These are phyloP conservation scores for Sinonovacula constricta DNA, from an alignment of 1,140 invertebrate genomes.

Conservation along the genomic window DNA sequence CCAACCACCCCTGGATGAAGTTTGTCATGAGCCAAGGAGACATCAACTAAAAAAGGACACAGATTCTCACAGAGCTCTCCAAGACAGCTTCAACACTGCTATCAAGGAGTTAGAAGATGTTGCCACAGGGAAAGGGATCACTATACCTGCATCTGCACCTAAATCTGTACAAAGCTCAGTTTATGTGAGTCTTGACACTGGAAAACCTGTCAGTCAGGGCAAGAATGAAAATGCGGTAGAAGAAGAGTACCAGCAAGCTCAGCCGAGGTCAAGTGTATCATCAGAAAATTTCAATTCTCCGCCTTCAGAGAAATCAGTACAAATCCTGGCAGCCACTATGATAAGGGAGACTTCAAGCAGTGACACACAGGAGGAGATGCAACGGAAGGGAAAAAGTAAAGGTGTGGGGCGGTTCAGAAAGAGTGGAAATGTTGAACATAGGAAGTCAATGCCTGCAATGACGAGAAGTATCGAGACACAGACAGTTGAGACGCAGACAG, in stretches of 20 bases:
- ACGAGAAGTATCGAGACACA: slow-evolving; percentile 60
- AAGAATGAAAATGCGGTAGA: no score
- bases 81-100: slow-evolving; percentile 41
- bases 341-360: slow-evolving; percentile 13
- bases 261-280: no score
- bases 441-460: slow-evolving; percentile 65
- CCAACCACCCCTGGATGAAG: slow-evolving; percentile 53
- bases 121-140: slow-evolving; percentile 29
- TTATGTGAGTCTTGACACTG: slow-evolving; percentile 40
- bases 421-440: slow-evolving; percentile 49
- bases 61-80: slow-evolving; percentile 18
- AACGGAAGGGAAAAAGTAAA: slow-evolving; percentile 16
- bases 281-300: no score
- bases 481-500: slow-evolving; percentile 50
- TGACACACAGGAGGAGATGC: slow-evolving; percentile 3
- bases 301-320: no score
- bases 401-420: slow-evolving; percentile 43
- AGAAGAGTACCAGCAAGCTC: no score
- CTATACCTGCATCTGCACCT: neutral
- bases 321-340: slow-evolving; percentile 13
- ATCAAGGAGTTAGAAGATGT: slow-evolving; percentile 41
- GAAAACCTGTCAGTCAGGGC: no score
- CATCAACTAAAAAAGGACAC: slow-evolving; percentile 15
- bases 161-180: slow-evolving; percentile 30
- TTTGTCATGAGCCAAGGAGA: slow-evolving; percentile 41